These are phyloP conservation scores for Cyclophora albipunctata DNA, from an alignment of 2,888 invertebrate species.

Conservation along the genomic window DNA sequence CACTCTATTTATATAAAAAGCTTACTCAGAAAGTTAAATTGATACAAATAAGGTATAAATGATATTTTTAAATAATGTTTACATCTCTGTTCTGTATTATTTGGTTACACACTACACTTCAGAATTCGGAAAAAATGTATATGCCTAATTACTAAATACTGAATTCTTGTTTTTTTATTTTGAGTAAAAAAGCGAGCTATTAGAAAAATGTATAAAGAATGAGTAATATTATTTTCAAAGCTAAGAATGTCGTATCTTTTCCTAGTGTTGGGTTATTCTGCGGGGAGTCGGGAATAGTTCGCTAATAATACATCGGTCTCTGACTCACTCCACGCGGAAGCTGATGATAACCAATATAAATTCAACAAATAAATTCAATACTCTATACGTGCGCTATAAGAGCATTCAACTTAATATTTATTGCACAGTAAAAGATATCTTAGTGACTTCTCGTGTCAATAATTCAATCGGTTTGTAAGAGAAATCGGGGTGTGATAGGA, in stretches of 20 bases:
- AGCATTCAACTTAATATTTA: constrained; percentile 17
- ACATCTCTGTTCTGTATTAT: no score
- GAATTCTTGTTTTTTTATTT: no score
- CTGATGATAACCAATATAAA: constrained; percentile 54
- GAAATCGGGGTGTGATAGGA: neutral
- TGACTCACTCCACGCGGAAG: constrained; percentile 55
- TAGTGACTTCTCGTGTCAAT: constrained; percentile 10
- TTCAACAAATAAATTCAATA: constrained; percentile 47
- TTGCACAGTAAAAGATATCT: constrained; percentile 15
- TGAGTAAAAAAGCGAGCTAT: no score
- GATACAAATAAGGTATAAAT: no score
- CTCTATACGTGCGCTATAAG: constrained; percentile 15
- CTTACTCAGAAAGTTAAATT: no score
- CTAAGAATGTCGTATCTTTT: neutral
- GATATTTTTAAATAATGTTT: no score
- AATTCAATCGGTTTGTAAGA: constrained; percentile 13
- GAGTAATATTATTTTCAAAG: no score
- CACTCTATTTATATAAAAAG: no score
- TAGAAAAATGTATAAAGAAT: no score
- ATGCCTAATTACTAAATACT: no score
- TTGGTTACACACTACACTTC: no score
- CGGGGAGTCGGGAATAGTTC: constrained; percentile 41
- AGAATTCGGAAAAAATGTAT: no score
- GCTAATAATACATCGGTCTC: constrained; percentile 47
- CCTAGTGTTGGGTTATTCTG: constrained; percentile 5